Conservation (phyloP, 2,888 invertebrate genomes). For the Volucella inflata region DNA sequence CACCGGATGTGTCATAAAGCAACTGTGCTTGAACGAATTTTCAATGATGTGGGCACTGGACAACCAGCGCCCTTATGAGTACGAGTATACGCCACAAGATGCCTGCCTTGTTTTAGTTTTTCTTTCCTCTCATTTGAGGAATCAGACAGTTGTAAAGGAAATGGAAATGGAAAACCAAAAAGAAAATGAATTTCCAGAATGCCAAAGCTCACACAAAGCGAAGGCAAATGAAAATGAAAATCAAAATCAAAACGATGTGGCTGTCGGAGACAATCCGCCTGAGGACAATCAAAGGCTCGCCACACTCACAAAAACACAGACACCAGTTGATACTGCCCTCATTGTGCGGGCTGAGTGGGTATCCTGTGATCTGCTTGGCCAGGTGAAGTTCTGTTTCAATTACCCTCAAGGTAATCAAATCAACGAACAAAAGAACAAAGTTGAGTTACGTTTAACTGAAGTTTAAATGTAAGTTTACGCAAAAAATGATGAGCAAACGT, state of each 20-base stretch:
- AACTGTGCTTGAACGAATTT: conserved; percentile 7
- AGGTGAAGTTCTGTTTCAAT: conserved; percentile 34
- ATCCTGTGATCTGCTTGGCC: neutral
- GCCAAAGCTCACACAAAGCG: conserved; percentile 1
- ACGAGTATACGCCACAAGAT: neutral
- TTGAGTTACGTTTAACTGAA: conserved; percentile 6
- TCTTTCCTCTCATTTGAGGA: neutral
- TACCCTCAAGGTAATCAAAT: conserved; percentile 27
- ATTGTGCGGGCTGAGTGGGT: neutral
- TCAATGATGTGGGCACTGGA: conserved; percentile 8
- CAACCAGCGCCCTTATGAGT: no score
- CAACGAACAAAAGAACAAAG: conserved; percentile 14
- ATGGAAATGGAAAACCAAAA: neutral
- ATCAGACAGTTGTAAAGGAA: neutral
- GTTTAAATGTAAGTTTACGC: neutral
- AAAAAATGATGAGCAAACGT: no score
- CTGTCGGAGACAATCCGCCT: conserved; percentile 6
- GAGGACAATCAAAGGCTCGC: neutral
- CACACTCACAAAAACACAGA: no score
- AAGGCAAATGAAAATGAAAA: no score
- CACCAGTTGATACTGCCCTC: no score
- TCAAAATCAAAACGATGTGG: neutral
- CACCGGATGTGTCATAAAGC: conserved; percentile 25
- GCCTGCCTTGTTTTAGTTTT: neutral
- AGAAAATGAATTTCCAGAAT: neutral